Evolutionary conservation across 2,113 vertebrate genomes (phyloP), one percentile per base, ranked within the genome.

Genomic region (Xiphophorus couchianus): DNA sequence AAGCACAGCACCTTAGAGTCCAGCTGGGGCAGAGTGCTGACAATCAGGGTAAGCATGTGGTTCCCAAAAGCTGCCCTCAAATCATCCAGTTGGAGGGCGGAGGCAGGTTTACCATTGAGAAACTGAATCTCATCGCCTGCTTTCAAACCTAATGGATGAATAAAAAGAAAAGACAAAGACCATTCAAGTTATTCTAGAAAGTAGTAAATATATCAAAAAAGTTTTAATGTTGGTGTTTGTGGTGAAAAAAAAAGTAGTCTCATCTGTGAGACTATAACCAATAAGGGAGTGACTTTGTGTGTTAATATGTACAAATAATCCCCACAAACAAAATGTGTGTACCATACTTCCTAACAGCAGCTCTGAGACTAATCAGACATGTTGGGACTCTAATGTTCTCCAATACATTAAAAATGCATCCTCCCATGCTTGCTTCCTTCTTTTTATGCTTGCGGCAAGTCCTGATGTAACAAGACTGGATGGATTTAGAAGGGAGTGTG

Each of bases 41-140:
- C 74, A 1, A 89, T 93, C 73, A 99, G 93, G 88, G 92, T 86
- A 82, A 99, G 88, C 0, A 90, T 86, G 3, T 95, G 89, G 92
- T 95, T 94, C 10, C 81, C 78, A 79, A 99, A 97, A 10, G 95
- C 94, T 0, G 95, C 94, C 90, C 91, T 95, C 93, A 99, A 93
- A 85, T 95, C 90, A 0, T 94, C 92, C 6, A 96, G 92, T 68
- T 94, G 95, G 76, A 99, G 93, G 61, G 87, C 91, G 27, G 93
- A 94, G 0, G 96, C 97, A 0, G 93, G 84, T 22, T 95, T 96
- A 14, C 90, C 94, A 69, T 97, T 98, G 74, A 99, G 92, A 85
- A 97, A 91, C 74, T 98, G 84, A 72, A 99, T 94, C 89, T 99
- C 97, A 37, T 98, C 97, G 0, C 96, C 97, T 0, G 91, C 93